Evolutionary conservation across 2,797 vertebrate species (phyloP).

Genomic region (Protosalanx chinensis): DNA sequence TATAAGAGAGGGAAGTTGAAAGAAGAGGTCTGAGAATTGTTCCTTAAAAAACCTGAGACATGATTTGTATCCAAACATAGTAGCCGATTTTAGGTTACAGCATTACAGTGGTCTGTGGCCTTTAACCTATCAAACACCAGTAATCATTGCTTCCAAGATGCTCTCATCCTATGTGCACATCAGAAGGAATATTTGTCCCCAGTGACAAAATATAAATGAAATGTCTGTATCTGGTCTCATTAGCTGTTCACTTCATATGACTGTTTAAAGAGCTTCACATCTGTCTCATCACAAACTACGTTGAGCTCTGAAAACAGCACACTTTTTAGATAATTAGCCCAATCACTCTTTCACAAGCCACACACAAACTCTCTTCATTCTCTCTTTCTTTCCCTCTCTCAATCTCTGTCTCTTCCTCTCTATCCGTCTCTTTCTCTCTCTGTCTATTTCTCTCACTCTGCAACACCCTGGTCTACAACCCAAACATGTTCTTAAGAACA

Average conservation of each 20-base stretch:
- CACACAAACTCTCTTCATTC: background rate
- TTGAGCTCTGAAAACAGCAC: background rate
- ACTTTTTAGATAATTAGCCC: background rate
- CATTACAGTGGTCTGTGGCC: no score
- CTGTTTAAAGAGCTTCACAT: constrained; percentile 5
- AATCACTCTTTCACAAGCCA: background rate
- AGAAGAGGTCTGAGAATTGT: background rate
- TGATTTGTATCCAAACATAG: no score
- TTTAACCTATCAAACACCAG: background rate
- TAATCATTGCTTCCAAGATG: no score
- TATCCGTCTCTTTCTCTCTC: background rate
- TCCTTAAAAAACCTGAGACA: no score
- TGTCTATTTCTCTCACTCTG: constrained; percentile 6
- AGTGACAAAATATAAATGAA: constrained; percentile 3
- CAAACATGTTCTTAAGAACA: no score
- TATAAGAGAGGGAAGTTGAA: background rate
- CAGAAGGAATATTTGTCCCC: background rate
- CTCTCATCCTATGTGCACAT: background rate
- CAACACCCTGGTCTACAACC: no score
- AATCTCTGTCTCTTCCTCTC: background rate
- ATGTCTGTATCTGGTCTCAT: background rate
- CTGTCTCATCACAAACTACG: background rate
- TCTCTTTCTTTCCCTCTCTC: background rate
- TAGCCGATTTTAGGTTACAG: no score
- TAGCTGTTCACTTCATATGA: background rate